Evolutionary conservation across 2,113 vertebrate genomes (phyloP).

Genomic region (Forbesichthys papilliferus): DNA sequence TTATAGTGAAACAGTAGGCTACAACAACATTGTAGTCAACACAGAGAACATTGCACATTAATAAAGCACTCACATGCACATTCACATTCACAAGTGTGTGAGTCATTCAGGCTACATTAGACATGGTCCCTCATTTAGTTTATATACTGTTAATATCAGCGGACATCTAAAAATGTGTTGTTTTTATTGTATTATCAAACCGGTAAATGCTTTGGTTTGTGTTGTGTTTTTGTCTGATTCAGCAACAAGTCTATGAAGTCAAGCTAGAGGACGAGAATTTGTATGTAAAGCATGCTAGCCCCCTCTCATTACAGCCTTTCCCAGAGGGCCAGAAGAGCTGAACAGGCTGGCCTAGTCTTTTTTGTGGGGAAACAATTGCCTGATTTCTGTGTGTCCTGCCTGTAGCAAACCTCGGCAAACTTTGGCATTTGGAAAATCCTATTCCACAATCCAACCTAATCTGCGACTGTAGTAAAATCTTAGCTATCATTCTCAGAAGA

Average conservation of each 20-base stretch:
- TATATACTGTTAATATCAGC: too few species aligned
- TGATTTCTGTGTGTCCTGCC: constrained; percentile 4
- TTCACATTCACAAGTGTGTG: too few species aligned
- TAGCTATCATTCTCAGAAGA: constrained; percentile 50
- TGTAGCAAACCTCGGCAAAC: constrained; percentile 6
- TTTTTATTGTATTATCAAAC: too few species aligned
- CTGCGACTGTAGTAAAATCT: constrained; percentile 50
- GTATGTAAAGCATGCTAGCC: constrained; percentile 66
- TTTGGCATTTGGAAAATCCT: constrained; percentile 46
- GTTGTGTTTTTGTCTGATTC: constrained; percentile 27
- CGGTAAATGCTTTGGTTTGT: constrained; percentile 2
- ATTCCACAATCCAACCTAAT: constrained; percentile 44
- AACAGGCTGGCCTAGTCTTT: constrained; percentile 31
- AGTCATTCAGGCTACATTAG: too few species aligned
- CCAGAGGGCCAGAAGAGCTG: constrained; percentile 44
- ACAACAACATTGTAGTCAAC: too few species aligned
- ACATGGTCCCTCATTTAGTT: too few species aligned
- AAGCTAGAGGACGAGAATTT: constrained; percentile 72
- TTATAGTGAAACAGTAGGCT: too few species aligned
- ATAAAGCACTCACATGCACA: too few species aligned
- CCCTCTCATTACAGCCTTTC: constrained; percentile 69
- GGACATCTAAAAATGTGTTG: too few species aligned
- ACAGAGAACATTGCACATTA: too few species aligned
- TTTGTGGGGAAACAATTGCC: background rate
- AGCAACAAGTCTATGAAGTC: constrained; percentile 76